Evolutionary conservation across 2,888 invertebrate species (phyloP), one percentile per base, ranked within the genome.

Genomic region (Hypselothyrea guttata): DNA sequence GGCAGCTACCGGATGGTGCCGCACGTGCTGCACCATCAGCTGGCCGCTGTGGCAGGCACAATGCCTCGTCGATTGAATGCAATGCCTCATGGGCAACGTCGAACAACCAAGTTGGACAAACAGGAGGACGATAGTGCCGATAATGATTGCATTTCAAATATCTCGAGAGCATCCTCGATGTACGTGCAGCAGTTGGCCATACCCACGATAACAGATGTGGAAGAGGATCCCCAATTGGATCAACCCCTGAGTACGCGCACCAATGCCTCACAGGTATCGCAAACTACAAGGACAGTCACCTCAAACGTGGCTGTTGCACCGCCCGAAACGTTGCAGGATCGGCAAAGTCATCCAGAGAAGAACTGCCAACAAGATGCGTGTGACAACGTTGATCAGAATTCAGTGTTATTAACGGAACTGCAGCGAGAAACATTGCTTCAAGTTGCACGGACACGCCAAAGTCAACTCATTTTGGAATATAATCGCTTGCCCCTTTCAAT

Each of bases 191-290:
- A 82, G 16, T 40, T 73, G 46, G 31, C 60, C 27, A 78, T 77
- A 41, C 82, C 82, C 1, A 73, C 72, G 4, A 47, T 78, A 9
- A 75, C 70, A 11, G 82, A 82, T 44, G 77, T 65, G 13, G 67
- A 72, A 15, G 54, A 41, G 18, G 56, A 82, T 9, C 75, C 73
- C 0, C 52, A 60, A 7, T 45, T 64, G 27, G 58, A 71, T 31
- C 57, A 67, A 30, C 46, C 67, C 0, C 11, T 71, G 1, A 71
- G 71, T 13, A 47, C 58, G 0, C 67, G 66, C 13, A 75, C 72
- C 16, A 37, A 47, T 1, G 49, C n/a, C 18, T 59, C 61, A 0
- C 47, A 40, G 2, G 4, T 2, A 4, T 41, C 54, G 7, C 30
- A 28, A n/a, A 5, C 2, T n/a, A 5, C 22, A 54, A 1, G 11